Base-by-base conservation (phyloP, 2,113 vertebrate species). In the Pachyramphus minor region DNA sequence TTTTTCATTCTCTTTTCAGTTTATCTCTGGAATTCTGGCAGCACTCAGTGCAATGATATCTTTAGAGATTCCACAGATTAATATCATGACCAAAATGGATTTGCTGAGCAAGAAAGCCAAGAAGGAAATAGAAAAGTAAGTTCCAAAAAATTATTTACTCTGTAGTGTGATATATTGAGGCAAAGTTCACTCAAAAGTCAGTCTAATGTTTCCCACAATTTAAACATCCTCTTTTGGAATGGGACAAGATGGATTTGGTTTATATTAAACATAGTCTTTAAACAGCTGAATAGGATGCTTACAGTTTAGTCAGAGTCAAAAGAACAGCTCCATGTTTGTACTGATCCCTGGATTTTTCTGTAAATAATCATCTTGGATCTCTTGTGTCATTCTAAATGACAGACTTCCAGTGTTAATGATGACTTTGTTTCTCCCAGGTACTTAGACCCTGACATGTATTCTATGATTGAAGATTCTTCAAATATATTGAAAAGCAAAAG, bases 11-110 rank as follows among this genome's bases (percentile, higher is more conserved):
- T 75, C 44, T 95, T 53, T 86, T 25, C 76, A 99, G 99, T 99
- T 99, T 93, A 98, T 99, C 92, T 99, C 99, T 52, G 99, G 99
- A 79, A 98, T 99, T 89, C 98, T 99, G 99, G 99, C 99, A 52
- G 99, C 99, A 13, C 97, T 99, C 66, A 99, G 99, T 83, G 98
- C 99, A 41, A 99, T 99, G 99, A 97, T 99, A 83, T 98, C 98
- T 31, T 96, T 99, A 82, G 99, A 99, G 97, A 99, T 99, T 83
- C 99, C 99, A 33, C 99, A 99, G 92, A 97, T 99, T 67, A 99
- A 99, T 75, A 98, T 99, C 96, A 99, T 99, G 99, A 99, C 99
- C 23, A 99, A 99, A 98, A 99, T 99, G 99, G 99, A 99, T 97
- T 98, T 99, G 84, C 98, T 99, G 31, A 99, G 96, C 96, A 99